phyloP scores from a whole-genome alignment of 2,888 invertebrate genomes.

The Ennomos quercinarius region DNA sequence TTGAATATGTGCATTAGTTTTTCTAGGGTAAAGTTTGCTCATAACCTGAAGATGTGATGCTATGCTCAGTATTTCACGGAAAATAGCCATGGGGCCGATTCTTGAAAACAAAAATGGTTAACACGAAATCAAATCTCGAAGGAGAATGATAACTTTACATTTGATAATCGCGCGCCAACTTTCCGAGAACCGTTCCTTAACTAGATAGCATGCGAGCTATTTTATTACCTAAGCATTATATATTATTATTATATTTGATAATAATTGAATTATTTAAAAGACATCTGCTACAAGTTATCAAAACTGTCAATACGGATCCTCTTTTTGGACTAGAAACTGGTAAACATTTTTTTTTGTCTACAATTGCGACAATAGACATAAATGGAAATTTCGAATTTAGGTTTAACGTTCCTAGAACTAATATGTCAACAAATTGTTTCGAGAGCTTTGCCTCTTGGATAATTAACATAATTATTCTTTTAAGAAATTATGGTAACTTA shows the following conservation, averaged over 20 bases:
- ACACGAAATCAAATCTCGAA: too few species aligned
- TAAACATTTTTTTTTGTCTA: constrained; percentile 67
- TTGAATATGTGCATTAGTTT: constrained; percentile 41
- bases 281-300: constrained; percentile 47
- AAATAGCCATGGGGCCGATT: constrained; percentile 40
- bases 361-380: constrained; percentile 59
- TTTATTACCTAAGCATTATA: constrained; percentile 49
- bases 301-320: constrained; percentile 57
- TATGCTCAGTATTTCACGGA: constrained; percentile 22
- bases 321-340: constrained; percentile 80
- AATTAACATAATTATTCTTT: constrained; percentile 42
- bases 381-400: constrained; percentile 46
- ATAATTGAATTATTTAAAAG: constrained; percentile 50
- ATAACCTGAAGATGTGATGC: constrained; percentile 23
- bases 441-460: constrained; percentile 56
- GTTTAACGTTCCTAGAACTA: constrained; percentile 68
- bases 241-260: constrained; percentile 42
- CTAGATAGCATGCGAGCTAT: constrained; percentile 48
- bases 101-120: too few species aligned
- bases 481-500: constrained; percentile 45
- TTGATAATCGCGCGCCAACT: too few species aligned
- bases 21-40: constrained; percentile 32
- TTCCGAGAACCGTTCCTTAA: constrained; percentile 18
- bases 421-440: constrained; percentile 49
- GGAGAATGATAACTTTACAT: too few species aligned